Evolutionary conservation across 1,140 invertebrate genomes (phyloP).

Genomic region (Bombus soroeensis): DNA sequence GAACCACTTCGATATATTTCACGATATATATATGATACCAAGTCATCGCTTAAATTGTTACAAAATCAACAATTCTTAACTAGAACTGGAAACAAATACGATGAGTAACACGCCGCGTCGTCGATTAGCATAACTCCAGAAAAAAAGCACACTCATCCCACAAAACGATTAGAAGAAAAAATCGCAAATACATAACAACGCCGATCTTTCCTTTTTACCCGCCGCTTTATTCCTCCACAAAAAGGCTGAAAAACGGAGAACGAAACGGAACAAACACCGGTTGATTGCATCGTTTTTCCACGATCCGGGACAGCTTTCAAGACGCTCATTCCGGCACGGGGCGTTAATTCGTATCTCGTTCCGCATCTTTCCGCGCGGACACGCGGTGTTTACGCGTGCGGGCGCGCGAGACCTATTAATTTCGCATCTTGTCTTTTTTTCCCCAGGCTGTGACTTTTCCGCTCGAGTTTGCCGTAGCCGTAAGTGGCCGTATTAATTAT

Average conservation of each 20-base stretch:
- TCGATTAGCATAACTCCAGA: neutral
- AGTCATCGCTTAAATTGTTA: neutral
- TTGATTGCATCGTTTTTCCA: conserved; percentile 21
- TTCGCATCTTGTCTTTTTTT: neutral
- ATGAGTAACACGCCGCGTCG: neutral
- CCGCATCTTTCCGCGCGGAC: conserved; percentile 27
- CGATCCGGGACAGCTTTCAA: conserved; percentile 14
- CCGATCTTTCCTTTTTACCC: neutral
- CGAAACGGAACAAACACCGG: neutral
- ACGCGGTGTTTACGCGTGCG: neutral
- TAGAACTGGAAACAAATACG: neutral
- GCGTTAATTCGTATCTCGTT: conserved; percentile 51
- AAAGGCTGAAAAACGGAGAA: neutral
- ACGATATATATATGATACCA: neutral
- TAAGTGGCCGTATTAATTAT: conserved; percentile 60
- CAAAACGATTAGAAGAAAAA: neutral
- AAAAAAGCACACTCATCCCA: accelerated
- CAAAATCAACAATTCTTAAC: neutral
- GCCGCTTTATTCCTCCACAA: neutral
- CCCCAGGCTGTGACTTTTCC: conserved; percentile 10
- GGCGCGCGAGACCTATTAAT: conserved; percentile 24
- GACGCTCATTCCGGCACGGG: neutral
- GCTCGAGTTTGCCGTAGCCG: conserved; percentile 7
- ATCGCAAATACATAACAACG: neutral
- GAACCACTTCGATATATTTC: neutral